A percentile compares a stretch with the other conserved stretches of the same genome.
These are phyloP conservation scores for Haliclona indistincta DNA, from an alignment of 37 sponge, comb jelly and placozoan genomes.

Conservation along the genomic window DNA sequence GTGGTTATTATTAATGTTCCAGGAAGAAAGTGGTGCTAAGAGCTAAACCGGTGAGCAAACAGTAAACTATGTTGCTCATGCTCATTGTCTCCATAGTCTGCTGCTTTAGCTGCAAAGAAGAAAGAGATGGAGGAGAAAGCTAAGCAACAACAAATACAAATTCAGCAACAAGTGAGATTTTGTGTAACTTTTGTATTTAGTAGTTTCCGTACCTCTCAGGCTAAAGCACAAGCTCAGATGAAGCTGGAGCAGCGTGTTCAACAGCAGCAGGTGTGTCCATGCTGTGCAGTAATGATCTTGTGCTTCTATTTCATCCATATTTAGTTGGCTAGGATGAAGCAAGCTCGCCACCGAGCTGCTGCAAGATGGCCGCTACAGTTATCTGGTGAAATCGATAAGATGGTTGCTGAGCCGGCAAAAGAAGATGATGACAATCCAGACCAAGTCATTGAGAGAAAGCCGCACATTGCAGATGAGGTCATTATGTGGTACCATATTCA, in stretches of 20 bases:
- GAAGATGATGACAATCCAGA: too few relatives aligned
- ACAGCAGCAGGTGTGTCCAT: slow-evolving; percentile 22
- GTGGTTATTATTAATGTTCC: background rate
- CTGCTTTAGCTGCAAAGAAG: slow-evolving; percentile 56
- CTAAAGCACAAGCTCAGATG: background rate
- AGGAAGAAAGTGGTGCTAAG: slow-evolving; percentile 58
- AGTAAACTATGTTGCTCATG: too few relatives aligned
- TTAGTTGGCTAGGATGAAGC: slow-evolving; percentile 51
- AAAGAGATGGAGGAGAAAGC: slow-evolving; percentile 48
- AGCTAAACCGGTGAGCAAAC: slow-evolving; percentile 12
- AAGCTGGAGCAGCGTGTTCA: background rate
- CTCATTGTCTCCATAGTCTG: slow-evolving; percentile 22
- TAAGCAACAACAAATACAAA: slow-evolving; percentile 22
- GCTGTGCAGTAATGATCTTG: background rate
- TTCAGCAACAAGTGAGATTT: slow-evolving; percentile 57
- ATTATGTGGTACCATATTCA: too few relatives aligned
- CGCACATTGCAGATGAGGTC: too few relatives aligned
- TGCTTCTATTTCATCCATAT: background rate
- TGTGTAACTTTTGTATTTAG: too few relatives aligned
- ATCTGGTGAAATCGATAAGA: too few relatives aligned
- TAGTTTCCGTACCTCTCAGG: too few relatives aligned
- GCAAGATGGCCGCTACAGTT: slow-evolving; percentile 50
- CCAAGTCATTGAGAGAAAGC: too few relatives aligned
- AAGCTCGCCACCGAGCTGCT: slow-evolving; percentile 58
- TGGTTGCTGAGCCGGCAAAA: too few relatives aligned